Evolutionary conservation across 2,113 vertebrate genomes (phyloP).

Genomic region (Paramormyrops kingsleyae): DNA sequence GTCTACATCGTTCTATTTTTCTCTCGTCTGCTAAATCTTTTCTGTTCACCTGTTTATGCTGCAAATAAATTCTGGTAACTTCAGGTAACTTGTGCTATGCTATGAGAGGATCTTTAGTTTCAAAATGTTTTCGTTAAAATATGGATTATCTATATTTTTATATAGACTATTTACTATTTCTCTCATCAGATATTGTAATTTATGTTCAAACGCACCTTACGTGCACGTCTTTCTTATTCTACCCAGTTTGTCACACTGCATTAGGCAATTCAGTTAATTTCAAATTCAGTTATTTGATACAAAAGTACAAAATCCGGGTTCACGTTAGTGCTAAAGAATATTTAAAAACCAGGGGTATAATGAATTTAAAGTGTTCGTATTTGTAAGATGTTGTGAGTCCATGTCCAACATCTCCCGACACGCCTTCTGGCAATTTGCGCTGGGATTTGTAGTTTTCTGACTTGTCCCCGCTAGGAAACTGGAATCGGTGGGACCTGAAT

Average conservation of each 20-base stretch:
- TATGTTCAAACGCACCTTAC: neutral
- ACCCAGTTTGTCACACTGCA: neutral
- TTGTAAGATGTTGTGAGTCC: neutral
- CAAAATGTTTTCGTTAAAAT: neutral
- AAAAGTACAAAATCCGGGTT: neutral
- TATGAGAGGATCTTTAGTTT: neutral
- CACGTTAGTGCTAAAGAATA: neutral
- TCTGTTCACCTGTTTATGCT: neutral
- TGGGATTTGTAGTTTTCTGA: constrained; percentile 12
- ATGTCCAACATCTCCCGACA: neutral
- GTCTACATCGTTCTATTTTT: neutral
- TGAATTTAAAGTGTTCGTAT: neutral
- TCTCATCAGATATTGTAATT: neutral
- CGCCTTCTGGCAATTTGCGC: neutral
- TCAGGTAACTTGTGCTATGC: neutral
- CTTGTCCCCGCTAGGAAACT: neutral
- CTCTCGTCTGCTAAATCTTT: neutral
- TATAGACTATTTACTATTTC: neutral
- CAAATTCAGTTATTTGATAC: neutral
- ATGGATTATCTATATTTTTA: neutral
- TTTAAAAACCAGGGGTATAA: neutral
- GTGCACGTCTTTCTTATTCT: neutral
- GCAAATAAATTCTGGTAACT: neutral
- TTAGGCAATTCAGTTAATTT: neutral
- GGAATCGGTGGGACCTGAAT: neutral